Base-by-base conservation (phyloP, 2,113 vertebrate genomes). In the Rallus limicola region DNA sequence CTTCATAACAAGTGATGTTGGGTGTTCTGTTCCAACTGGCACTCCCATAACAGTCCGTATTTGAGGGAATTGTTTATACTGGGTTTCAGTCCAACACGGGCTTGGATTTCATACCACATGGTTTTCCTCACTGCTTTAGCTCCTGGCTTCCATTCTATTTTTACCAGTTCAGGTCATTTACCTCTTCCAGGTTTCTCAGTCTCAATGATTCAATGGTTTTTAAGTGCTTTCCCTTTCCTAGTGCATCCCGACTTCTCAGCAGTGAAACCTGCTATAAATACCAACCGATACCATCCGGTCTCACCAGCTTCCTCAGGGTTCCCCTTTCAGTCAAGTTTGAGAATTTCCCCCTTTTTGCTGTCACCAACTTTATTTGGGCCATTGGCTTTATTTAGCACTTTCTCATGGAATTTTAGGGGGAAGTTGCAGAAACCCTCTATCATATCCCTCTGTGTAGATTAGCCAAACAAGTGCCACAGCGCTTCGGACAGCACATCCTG, bases 361-460 rank as follows among this genome's bases (percentile, higher is more conserved):
- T 38, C 46, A 56, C 14, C 0, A 2, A 9, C 31, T 38, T 29
- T 92, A 91, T 95, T 86, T 84, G 63, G 48, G 77, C 48, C 38
- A 23, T 31, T 92, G 86, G 33, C 53, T 88, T 94, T 56, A 63
- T 56, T 96, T 64, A 86, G 62, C 95, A 95, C 90, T 96, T 96
- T 95, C 92, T 92, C 77, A 53, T 33, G 86, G 69, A 44, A 23
- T 48, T 90, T 95, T 3, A 1, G 0, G 34, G 42, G 44, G 12
- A 19, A 46, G 4, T 55, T 50, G 15, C 21, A 68, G 85, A 55
- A 91, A 77, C 23, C 5, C 10, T 84, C n/a, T 36, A 1, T 65
- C 44, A 9, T 10, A 72, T 36, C 50, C 11, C 53, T 44, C 24
- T 55, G 6, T 81, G 82, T 42, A 76, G 78, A 84, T 29, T 10